phyloP scores from a whole-genome alignment of 1,140 invertebrate genomes.

The Marisa cornuarietis region DNA sequence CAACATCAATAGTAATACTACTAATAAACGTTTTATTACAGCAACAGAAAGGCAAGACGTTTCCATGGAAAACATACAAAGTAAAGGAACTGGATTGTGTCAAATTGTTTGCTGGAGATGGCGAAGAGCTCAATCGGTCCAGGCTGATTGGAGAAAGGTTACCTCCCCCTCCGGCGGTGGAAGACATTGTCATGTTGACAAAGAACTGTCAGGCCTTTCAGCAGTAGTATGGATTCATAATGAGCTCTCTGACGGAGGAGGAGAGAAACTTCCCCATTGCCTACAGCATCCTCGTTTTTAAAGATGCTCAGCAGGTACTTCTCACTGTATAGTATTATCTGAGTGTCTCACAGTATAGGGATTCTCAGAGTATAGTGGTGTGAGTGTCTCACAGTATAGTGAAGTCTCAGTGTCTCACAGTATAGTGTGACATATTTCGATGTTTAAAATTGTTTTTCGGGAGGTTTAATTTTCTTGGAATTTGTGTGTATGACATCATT shows the following conservation, averaged over 20 bases:
- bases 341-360: conserved; percentile 48
- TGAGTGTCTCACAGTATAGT: no score
- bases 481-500: no score
- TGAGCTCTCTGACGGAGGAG: conserved; percentile 13
- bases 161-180: not conserved
- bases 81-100: not conserved
- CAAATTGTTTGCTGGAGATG: not conserved
- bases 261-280: conserved; percentile 54
- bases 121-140: not conserved
- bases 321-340: conserved; percentile 46
- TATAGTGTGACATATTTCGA: no score
- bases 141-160: not conserved
- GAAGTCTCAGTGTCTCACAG: no score
- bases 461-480: no score
- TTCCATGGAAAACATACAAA: no score
- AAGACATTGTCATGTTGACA: not conserved
- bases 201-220: not conserved
- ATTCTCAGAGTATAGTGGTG: conserved; percentile 50
- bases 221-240: conserved; percentile 12
- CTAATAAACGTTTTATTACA: conserved; percentile 32
- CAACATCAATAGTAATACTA: no score
- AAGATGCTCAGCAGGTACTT: conserved; percentile 40
- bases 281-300: conserved; percentile 54
- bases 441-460: no score
- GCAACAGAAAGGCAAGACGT: not conserved